These are phyloP conservation scores for Noctilio leporinus DNA, from an alignment of 2,113 vertebrate species.

Conservation along the genomic window DNA sequence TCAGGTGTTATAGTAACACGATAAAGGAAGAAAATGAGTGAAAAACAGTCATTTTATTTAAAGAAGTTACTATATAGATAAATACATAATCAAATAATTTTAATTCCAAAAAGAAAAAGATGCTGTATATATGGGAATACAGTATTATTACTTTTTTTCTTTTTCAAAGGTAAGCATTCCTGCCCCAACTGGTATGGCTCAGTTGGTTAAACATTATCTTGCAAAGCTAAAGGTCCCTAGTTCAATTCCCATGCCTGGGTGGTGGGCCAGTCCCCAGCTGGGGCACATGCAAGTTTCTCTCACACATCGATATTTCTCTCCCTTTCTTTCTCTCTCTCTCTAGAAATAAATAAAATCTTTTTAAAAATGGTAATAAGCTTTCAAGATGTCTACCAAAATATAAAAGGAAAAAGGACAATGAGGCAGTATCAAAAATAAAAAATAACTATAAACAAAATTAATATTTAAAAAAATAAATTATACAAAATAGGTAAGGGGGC, in stretches of 20 bases:
- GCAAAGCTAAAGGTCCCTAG: no score
- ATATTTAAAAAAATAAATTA: neutral
- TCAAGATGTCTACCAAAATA: neutral
- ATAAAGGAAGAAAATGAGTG: neutral
- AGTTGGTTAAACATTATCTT: no score
- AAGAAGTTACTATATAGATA: neutral
- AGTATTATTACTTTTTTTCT: no score
- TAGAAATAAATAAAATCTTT: no score
- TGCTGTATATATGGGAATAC: neutral
- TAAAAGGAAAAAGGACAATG: neutral
- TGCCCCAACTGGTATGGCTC: no score
- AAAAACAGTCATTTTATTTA: neutral
- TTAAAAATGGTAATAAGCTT: neutral
- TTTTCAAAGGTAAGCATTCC: neutral
- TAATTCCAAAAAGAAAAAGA: neutral
- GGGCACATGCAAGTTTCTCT: no score
- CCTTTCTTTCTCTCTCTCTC: no score
- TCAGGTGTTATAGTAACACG: neutral
- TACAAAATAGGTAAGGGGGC: neutral
- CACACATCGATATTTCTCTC: no score
- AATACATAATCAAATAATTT: neutral
- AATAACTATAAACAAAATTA: neutral
- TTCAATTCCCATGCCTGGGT: no score
- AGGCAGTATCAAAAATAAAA: neutral
- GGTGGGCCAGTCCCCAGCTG: no score